Evolutionary conservation across 2,888 invertebrate genomes (phyloP), one percentile per base, ranked within the genome.

Genomic region (Hyposoter didymator): DNA sequence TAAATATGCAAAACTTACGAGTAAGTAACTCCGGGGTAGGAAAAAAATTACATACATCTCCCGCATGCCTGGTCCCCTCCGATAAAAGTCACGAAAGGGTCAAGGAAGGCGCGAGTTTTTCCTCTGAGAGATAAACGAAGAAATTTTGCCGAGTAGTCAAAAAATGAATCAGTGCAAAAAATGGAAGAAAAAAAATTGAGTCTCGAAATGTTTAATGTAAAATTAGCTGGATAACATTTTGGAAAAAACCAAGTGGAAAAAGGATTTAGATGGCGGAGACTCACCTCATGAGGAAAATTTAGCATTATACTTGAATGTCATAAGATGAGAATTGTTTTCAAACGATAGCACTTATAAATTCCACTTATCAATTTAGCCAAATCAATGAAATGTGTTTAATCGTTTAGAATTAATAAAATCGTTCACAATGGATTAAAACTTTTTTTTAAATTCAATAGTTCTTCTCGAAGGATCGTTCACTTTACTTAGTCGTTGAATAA

Each of bases 221-320:
- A 55, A 39, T 32, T 22, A 5, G 39, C 7, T 39, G 8, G 5
- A 12, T 66, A 10, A 7, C 8, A 17, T 49, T 35, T 39, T 67
- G 35, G 8, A 28, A 69, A 6, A 22, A 28, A 12, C 0, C 1
- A 45, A 14, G 28, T 2, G 28, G 28, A 28, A 28, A 3, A 28
- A 28, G 5, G 49, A 45, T 49, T 35, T 39, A 52, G 49, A n/a
- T 32, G 22, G 32, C 35, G 12, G 28, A 45, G 55, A 86, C 86
- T 91, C 91, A 92, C 91, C 91, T 92, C 89, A 88, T 89, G 87
- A 87, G 73, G 87, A 90, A 87, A 83, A 87, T 90, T 89, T 91
- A 88, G 90, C 91, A 92, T 92, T 91, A 91, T 91, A 91, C 82
- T 90, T 88, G 83, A 83, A 84, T 87, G 80, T 88, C 86, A 88